Evolutionary conservation across 1,140 invertebrate genomes (phyloP), one percentile per base, ranked within the genome.

Genomic region (Nylanderia fulva): DNA sequence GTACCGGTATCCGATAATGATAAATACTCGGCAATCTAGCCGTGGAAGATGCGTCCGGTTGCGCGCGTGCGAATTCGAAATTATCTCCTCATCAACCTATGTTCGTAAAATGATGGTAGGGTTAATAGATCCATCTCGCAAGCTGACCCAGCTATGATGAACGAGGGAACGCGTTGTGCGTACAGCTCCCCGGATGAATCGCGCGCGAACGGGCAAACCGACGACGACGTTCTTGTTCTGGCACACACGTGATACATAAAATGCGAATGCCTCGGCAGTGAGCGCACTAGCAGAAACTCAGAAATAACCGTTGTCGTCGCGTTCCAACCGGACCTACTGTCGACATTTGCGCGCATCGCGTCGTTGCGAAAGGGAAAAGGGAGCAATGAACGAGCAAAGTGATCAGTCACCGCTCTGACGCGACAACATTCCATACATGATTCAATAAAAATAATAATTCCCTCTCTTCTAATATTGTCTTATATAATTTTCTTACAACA

Each of bases 81-180:
- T 72, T 66, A 88, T 85, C 48, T 27, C 66, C 45, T 68, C 24
- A 33, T 58, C 74, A 24, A 15, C 36, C 63, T 56, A 52, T 29
- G 69, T 27, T 27, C 21, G 58, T 63, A 72, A 48, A 48, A 74
- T 48, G 66, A 54, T 45, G 58, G 56, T 63, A 42, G 74, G 85
- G 85, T 86, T 86, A 86, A 86, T 86, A 85, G 85, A 86, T 85
- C 85, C 83, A 86, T 86, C 74, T 85, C 56, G 71, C 56, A 33
- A 45, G 54, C 45, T 85, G 83, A 86, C 83, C 85, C 29, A 77
- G 66, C 85, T 66, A 27, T 86, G 85, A 86, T 85, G 85, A 86
- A 86, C 85, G 83, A 86, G 85, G 85, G 82, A 86, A 88, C 75
- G 69, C 27, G 45, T 42, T 52, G 63, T 21, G 63, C 61, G 58